Base-by-base conservation (phyloP, 2,888 invertebrate genomes). In the Stenurella melanura region DNA sequence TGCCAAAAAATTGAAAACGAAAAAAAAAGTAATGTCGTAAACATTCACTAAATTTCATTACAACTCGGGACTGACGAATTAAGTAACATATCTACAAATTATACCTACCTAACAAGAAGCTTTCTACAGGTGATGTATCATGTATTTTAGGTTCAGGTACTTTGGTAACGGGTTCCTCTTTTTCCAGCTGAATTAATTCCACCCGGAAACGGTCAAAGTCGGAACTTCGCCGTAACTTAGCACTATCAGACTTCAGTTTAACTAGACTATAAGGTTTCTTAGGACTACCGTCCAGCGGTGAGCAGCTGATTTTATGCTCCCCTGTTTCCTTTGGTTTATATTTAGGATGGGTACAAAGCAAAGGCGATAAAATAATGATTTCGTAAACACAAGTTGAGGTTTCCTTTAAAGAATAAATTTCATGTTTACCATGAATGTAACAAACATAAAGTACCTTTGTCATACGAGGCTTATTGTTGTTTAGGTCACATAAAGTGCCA, bases 371-470 rank as follows among this genome's bases (percentile, higher is more conserved):
- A 15, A 99, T 95, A 15, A 98, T 93, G 1, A 94, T 94, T 90
- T 98, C 98, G 88, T 99, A 99, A 88, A 97, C 96, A 87, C 99
- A 99, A 0, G 96, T 97, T 0, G 97, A 95, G 0, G 94, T 96
- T 89, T 98, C 98, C 87, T 98, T 98, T 78, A 98, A 92, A 0
- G 96, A 96, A 87, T 96, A 97, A 1, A 98, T 94, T 87, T 98
- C 98, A 83, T 97, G 96, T 85, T 96, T 96, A 1, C 97, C 96
- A 83, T 96, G 95, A 4, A 93, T 92, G 86, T 95, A 96, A 90
- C 98, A 98, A 0, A 98, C 96, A 86, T 98, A 98, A 0, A 95
- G 91, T 1, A 98, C 93, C 86, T 93, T 93, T 0, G 97, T 96
- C 19, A 93, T 90, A 17, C 98, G 92, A 0, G 96, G 96, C 84